phyloP scores from a whole-genome alignment of 2,797 vertebrate species.

The Phrynocephalus vlangalii region DNA sequence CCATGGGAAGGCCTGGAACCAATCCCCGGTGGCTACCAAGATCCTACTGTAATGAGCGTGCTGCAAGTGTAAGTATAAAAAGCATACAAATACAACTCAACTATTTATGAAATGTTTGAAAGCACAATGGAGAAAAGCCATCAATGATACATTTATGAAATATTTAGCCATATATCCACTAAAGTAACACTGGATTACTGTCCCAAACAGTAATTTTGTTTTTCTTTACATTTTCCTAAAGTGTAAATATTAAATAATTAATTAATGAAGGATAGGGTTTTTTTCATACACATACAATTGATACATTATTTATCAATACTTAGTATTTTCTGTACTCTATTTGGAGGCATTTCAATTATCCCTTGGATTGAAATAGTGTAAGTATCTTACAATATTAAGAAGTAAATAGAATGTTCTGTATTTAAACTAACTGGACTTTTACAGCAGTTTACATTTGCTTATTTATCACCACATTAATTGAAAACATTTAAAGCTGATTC shows the following conservation, averaged over 20 bases:
- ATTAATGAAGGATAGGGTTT: constrained; percentile 44
- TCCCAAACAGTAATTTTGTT: constrained; percentile 45
- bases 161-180: not conserved
- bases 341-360: constrained; percentile 36
- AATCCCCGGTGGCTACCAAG: no score
- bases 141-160: constrained; percentile 23
- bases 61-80: not conserved
- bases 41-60: not conserved
- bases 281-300: constrained; percentile 53
- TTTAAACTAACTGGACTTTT: constrained; percentile 5
- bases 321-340: constrained; percentile 25
- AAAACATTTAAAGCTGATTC: constrained; percentile 25
- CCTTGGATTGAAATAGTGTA: constrained; percentile 47
- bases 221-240: constrained; percentile 47
- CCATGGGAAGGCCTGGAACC: no score
- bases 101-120: not conserved
- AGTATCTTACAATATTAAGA: not conserved
- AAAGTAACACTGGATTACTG: constrained; percentile 33
- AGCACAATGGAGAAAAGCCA: not conserved
- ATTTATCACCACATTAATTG: constrained; percentile 22
- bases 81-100: constrained; percentile 1
- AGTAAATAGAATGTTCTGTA: constrained; percentile 14
- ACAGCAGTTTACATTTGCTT: constrained; percentile 10
- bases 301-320: constrained; percentile 61
- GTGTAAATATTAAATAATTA: constrained; percentile 51